Percentiles rank a stretch among this genome's conserved stretches.
phyloP scores from a whole-genome alignment of 23 tunicate species.

The Halocynthia aurantium region DNA sequence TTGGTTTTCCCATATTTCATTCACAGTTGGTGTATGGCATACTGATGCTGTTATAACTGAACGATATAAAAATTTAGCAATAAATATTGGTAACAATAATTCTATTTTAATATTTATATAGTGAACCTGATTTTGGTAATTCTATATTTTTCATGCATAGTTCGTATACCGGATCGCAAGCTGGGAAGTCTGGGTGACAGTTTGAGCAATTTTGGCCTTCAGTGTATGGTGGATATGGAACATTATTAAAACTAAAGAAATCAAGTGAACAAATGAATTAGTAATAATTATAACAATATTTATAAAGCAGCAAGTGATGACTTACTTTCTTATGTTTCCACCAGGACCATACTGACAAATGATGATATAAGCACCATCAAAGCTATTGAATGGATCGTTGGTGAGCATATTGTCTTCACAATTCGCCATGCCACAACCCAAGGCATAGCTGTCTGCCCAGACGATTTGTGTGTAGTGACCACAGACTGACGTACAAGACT shows the following conservation, averaged over 20 bases:
- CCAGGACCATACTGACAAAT: conserved; percentile 18
- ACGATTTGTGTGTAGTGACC: conserved; percentile 27
- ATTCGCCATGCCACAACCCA: conserved; percentile 22
- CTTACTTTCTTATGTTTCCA: conserved; percentile 13
- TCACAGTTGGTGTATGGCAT: conserved; percentile 14
- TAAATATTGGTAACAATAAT: not conserved
- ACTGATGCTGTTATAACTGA: no score
- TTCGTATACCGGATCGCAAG: not conserved
- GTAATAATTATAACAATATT: not conserved
- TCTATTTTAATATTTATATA: no score
- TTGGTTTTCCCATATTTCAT: not conserved
- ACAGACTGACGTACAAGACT: conserved; percentile 9
- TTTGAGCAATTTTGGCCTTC: conserved; percentile 7
- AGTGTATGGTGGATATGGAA: not conserved
- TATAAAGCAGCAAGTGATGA: not conserved
- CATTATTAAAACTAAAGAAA: no score
- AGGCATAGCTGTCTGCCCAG: conserved; percentile 22
- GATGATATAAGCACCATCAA: not conserved
- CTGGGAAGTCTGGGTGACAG: conserved; percentile 13
- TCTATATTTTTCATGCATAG: not conserved
- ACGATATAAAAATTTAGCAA: no score
- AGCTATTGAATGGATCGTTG: not conserved
- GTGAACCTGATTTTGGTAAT: not conserved
- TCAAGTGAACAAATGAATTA: not conserved
- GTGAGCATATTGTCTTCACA: not conserved